phyloP scores from a whole-genome alignment of 2,113 vertebrate genomes.

The Gallinago paraguaiae region DNA sequence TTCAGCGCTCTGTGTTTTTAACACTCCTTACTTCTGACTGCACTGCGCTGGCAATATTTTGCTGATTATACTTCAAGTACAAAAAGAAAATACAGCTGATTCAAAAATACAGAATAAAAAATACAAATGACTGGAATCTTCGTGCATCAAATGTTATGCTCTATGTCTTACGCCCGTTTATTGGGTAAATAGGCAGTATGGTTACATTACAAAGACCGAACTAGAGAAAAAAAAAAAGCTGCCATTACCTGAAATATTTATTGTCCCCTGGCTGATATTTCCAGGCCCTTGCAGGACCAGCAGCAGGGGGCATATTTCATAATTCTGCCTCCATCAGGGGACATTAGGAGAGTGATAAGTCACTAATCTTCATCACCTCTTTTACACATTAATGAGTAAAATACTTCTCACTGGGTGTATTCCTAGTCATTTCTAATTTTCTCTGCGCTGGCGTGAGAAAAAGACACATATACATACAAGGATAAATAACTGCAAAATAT shows the following conservation, averaged over 20 bases:
- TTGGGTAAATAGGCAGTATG: background rate
- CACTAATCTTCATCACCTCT: slow-evolving; percentile 9
- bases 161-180: background rate
- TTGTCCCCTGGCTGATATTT: background rate
- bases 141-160: background rate
- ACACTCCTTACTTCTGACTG: background rate
- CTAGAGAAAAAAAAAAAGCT: background rate
- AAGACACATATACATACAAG: background rate
- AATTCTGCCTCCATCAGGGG: background rate
- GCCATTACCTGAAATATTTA: background rate
- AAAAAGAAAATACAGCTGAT: background rate
- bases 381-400: background rate
- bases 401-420: background rate
- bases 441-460: background rate
- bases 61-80: background rate
- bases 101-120: background rate
- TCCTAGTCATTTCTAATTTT: background rate
- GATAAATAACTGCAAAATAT: background rate
- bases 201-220: background rate
- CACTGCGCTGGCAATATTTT: background rate
- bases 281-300: background rate
- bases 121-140: background rate
- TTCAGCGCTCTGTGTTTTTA: background rate
- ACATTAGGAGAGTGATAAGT: background rate
- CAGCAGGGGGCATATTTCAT: slow-evolving; percentile 40